These are phyloP conservation scores for Syndactyla subalaris DNA, from an alignment of 2,797 vertebrate genomes.

Conservation along the genomic window DNA sequence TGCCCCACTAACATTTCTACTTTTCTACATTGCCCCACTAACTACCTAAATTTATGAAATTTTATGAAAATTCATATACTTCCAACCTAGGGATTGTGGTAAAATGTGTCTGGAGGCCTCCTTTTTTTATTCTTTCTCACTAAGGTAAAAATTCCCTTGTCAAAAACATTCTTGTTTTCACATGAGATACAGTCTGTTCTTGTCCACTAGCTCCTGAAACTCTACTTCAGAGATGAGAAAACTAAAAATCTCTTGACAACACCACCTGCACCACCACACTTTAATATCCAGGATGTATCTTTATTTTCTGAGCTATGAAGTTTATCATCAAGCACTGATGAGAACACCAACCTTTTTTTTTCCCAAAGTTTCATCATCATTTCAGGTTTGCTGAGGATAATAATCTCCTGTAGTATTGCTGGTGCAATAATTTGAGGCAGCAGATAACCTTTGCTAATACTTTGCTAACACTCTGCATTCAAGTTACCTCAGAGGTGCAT, in stretches of 20 bases:
- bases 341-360: not conserved
- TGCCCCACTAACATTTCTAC: not conserved
- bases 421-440: not conserved
- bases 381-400: not conserved
- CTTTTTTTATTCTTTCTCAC: not conserved
- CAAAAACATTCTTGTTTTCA: not conserved
- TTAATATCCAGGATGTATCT: not conserved
- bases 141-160: not conserved
- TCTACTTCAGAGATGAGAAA: not conserved
- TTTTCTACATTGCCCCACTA: not conserved
- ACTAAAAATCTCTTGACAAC: not conserved
- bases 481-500: not conserved
- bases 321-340: not conserved
- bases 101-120: not conserved
- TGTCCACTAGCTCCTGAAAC: not conserved
- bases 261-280: not conserved
- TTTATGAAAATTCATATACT: not conserved
- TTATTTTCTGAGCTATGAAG: not conserved
- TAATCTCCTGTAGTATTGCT: not conserved
- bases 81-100: not conserved
- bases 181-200: not conserved
- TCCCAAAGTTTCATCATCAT: not conserved
- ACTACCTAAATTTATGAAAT: not conserved
- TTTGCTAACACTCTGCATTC: not conserved
- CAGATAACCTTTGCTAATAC: not conserved